These are phyloP conservation scores for Canis aureus DNA, from an alignment of 2,113 vertebrate species.

Conservation along the genomic window DNA sequence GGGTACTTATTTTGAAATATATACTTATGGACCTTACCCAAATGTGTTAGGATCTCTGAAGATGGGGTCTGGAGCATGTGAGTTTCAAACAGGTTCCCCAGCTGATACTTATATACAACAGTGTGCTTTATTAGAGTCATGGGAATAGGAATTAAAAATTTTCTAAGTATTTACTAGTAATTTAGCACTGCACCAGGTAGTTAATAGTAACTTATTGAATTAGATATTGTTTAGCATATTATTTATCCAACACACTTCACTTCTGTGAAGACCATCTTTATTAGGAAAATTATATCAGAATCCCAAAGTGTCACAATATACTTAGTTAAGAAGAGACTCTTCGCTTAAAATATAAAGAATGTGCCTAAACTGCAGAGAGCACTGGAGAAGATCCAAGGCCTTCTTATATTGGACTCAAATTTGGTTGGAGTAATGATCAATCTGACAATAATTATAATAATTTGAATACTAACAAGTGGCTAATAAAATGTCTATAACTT, in stretches of 20 bases:
- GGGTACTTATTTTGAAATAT: background rate
- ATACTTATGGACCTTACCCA: background rate
- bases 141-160: background rate
- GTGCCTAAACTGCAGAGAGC: background rate
- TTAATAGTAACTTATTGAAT: background rate
- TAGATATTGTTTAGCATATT: background rate
- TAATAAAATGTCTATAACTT: background rate
- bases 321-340: background rate
- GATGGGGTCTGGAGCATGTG: background rate
- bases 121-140: background rate
- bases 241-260: background rate
- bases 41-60: background rate
- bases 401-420: background rate
- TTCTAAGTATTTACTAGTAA: background rate
- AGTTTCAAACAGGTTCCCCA: background rate
- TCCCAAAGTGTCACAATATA: background rate
- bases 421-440: background rate
- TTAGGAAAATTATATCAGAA: background rate
- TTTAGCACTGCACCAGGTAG: background rate
- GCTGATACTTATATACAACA: background rate
- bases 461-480: background rate
- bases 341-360: background rate
- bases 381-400: background rate
- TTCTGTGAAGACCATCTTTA: background rate
- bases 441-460: background rate